These are phyloP conservation scores for Aproaerema taeniolella DNA, from an alignment of 2,888 invertebrate species.

Conservation along the genomic window DNA sequence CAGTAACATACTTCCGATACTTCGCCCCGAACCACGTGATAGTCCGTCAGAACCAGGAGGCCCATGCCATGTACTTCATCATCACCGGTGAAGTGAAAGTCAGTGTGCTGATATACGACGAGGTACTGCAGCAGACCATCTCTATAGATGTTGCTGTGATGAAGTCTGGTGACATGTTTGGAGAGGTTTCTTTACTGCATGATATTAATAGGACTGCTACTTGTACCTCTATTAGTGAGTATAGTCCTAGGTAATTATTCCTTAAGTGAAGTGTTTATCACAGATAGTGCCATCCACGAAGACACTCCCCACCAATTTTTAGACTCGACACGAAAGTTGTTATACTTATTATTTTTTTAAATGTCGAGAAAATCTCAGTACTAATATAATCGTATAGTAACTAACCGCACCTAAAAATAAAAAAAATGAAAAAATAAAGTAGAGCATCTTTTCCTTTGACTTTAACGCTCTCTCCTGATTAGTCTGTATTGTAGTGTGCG, in stretches of 20 bases:
- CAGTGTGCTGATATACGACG: constrained; percentile 70
- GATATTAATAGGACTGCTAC: constrained; percentile 79
- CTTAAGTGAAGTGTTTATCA: too few relatives aligned
- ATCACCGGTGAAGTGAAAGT: constrained; percentile 75
- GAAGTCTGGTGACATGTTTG: constrained; percentile 80
- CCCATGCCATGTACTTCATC: constrained; percentile 80
- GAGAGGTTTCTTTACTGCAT: constrained; percentile 81
- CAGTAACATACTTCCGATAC: constrained; percentile 79
- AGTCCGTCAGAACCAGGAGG: constrained; percentile 78
- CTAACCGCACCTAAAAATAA: too few relatives aligned
- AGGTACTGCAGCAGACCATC: constrained; percentile 57
- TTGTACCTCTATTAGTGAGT: constrained; percentile 71
- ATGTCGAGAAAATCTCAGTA: too few relatives aligned
- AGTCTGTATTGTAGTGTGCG: too few relatives aligned
- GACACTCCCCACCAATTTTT: too few relatives aligned
- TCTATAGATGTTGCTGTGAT: constrained; percentile 70
- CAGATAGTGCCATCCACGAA: too few relatives aligned
- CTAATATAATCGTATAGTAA: too few relatives aligned
- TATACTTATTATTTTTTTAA: too few relatives aligned
- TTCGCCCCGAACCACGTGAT: constrained; percentile 77
- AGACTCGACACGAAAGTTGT: not conserved
- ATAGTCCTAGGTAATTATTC: not conserved
- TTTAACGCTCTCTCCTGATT: too few relatives aligned
- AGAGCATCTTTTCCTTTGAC: too few relatives aligned
- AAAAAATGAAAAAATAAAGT: too few relatives aligned